Conservation (phyloP, 2,797 vertebrate species). For the Morus bassanus region DNA sequence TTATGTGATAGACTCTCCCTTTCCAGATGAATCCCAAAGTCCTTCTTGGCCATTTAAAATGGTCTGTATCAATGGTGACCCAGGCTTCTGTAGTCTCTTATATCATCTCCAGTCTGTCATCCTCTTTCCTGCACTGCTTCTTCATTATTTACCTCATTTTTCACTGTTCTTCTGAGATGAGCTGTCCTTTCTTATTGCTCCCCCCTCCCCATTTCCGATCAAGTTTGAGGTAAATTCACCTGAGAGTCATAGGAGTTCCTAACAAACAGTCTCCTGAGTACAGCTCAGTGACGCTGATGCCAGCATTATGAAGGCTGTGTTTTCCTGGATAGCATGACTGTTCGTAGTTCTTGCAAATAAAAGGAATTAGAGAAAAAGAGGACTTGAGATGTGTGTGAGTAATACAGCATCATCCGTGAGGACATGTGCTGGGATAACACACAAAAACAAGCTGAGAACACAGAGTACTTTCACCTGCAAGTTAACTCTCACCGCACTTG, state of each 20-base stretch:
- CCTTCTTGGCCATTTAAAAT: background rate
- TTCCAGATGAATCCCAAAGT: background rate
- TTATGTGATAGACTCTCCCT: background rate
- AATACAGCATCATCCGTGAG: conserved; percentile 38
- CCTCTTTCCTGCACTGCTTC: background rate
- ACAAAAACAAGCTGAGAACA: conserved; percentile 15
- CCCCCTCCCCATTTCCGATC: background rate
- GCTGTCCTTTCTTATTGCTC: background rate
- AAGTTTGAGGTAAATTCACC: background rate
- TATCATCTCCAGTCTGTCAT: background rate
- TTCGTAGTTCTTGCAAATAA: background rate
- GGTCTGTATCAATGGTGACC: background rate
- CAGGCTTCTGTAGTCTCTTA: background rate
- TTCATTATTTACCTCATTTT: background rate
- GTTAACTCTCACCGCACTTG: background rate
- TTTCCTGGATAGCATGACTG: conserved; percentile 47
- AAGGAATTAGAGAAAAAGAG: conserved; percentile 6
- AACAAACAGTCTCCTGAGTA: background rate
- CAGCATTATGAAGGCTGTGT: background rate
- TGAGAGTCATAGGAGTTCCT: background rate
- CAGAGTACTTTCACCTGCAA: background rate
- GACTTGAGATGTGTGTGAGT: conserved; percentile 35
- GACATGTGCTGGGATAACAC: conserved; percentile 15
- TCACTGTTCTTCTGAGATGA: background rate
- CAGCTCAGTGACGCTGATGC: background rate